Conservation (phyloP, 2,113 vertebrate species). For the Heptranchias perlo region DNA sequence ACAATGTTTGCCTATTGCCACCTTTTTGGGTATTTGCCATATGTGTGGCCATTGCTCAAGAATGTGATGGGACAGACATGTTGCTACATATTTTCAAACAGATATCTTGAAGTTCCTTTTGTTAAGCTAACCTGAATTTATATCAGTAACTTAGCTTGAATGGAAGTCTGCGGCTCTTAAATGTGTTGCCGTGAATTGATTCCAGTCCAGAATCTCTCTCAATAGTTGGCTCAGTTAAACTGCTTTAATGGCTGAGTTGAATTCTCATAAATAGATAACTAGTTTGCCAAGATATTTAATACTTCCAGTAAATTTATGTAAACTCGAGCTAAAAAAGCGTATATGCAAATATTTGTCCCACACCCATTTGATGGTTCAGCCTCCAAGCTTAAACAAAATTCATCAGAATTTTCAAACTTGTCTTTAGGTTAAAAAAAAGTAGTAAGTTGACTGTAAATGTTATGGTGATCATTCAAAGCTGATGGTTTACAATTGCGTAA, state of each 20-base stretch:
- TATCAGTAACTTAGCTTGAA: not conserved
- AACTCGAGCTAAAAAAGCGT: not conserved
- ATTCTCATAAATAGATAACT: not conserved
- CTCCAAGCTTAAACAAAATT: not conserved
- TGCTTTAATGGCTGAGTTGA: not conserved
- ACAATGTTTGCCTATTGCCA: not conserved
- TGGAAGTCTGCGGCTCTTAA: not conserved
- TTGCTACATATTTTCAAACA: not conserved
- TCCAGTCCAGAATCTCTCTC: not conserved
- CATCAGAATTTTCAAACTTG: not conserved
- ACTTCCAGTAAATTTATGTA: not conserved
- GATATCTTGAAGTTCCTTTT: not conserved
- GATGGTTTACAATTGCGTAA: not conserved
- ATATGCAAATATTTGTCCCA: not conserved
- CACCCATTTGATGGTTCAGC: not conserved
- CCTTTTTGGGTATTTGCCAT: not conserved
- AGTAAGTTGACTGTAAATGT: not conserved
- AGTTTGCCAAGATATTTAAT: not conserved
- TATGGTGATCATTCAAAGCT: not conserved
- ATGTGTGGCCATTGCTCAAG: not conserved
- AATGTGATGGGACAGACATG: not conserved
- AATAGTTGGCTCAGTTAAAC: not conserved
- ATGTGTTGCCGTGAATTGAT: not conserved
- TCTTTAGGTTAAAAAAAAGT: not conserved
- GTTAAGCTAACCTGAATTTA: not conserved